These are phyloP conservation scores for Orchestia grillus DNA, from an alignment of 1,140 invertebrate genomes.

Conservation along the genomic window DNA sequence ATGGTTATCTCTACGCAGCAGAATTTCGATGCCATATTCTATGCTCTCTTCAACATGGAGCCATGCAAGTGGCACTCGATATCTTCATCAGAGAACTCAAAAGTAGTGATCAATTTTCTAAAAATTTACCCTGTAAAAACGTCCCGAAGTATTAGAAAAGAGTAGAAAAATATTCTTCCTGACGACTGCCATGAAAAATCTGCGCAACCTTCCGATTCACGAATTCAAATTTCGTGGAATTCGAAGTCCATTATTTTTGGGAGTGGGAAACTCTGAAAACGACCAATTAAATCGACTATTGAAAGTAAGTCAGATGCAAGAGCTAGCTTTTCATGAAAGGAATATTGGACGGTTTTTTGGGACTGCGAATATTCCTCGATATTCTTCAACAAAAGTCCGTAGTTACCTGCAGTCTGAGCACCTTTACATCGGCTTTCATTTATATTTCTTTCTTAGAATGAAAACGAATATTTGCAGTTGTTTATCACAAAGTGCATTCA, in stretches of 20 bases:
- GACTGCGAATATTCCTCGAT: too few relatives aligned
- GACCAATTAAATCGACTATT: neutral
- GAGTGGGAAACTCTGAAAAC: neutral
- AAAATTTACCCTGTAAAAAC: neutral
- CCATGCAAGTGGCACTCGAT: neutral
- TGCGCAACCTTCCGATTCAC: neutral
- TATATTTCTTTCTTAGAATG: too few relatives aligned
- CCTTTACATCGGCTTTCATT: too few relatives aligned
- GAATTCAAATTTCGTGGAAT: neutral
- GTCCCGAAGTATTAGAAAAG: neutral
- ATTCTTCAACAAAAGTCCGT: too few relatives aligned
- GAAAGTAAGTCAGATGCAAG: neutral
- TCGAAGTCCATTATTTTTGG: neutral
- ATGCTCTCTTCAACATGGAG: neutral
- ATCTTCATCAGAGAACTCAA: neutral
- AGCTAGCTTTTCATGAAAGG: neutral
- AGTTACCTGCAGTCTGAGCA: too few relatives aligned
- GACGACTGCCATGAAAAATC: neutral
- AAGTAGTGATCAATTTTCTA: neutral
- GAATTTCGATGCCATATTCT: neutral
- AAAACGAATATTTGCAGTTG: too few relatives aligned
- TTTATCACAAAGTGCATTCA: too few relatives aligned
- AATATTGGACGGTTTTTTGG: neutral
- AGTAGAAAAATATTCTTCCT: neutral
- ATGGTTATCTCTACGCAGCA: neutral